Conservation (phyloP, 1,140 invertebrate genomes). For the Drosophila rhopaloa region DNA sequence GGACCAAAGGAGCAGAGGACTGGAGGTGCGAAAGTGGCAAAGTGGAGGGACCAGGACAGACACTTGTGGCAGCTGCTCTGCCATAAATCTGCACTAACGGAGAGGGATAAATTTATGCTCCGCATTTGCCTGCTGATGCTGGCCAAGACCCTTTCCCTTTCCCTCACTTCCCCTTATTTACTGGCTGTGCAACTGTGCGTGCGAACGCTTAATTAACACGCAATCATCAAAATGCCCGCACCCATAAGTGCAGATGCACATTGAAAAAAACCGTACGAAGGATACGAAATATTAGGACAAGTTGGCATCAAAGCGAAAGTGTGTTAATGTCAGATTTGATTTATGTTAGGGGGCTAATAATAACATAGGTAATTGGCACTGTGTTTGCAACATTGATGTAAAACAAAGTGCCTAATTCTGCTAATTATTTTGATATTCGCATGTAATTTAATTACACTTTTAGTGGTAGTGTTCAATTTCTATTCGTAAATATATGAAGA, state of each 20-base stretch:
- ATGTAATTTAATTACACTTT: too few relatives aligned
- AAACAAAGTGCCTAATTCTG: too few relatives aligned
- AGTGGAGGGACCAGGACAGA: slow-evolving; percentile 25
- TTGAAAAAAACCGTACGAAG: background rate
- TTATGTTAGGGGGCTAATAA: too few relatives aligned
- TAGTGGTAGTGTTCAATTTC: too few relatives aligned
- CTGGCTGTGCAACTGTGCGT: slow-evolving; percentile 61
- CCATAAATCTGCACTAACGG: slow-evolving; percentile 58
- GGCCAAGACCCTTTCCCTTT: background rate
- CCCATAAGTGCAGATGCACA: background rate
- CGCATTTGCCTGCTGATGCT: slow-evolving; percentile 36
- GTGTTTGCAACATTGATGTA: too few relatives aligned
- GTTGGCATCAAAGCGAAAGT: background rate
- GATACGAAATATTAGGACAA: background rate
- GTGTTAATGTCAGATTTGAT: background rate
- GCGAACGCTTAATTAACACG: slow-evolving; percentile 74
- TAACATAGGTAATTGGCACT: too few relatives aligned
- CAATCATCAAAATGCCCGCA: slow-evolving; percentile 56
- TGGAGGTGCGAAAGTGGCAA: slow-evolving; percentile 24
- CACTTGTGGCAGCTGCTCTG: slow-evolving; percentile 46
- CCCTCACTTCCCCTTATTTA: too few relatives aligned
- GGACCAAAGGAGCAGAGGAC: slow-evolving; percentile 4
- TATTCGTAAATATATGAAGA: too few relatives aligned
- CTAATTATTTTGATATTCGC: too few relatives aligned
- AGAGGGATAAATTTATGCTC: slow-evolving; percentile 49